Evolutionary conservation across 2,797 vertebrate species (phyloP).

Genomic region (Steatocranus sp.): DNA sequence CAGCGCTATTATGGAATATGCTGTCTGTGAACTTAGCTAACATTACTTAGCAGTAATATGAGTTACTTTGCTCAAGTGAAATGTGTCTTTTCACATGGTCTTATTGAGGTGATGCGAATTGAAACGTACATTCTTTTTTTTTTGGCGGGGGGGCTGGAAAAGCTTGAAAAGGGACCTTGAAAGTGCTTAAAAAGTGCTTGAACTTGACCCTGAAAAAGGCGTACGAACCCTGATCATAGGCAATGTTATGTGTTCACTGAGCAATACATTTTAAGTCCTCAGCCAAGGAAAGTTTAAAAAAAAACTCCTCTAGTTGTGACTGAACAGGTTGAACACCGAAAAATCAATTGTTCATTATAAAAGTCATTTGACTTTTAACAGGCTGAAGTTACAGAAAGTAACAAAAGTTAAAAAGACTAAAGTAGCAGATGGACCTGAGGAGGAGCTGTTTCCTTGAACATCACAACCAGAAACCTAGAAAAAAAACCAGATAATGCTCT

Average conservation of each 20-base stretch:
- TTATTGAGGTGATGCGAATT: too few relatives aligned
- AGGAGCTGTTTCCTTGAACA: conserved; percentile 25
- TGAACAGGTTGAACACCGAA: not conserved
- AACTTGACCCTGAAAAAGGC: too few relatives aligned
- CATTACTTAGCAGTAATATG: too few relatives aligned
- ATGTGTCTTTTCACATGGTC: too few relatives aligned
- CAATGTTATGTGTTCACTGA: not conserved
- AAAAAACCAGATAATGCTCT: not conserved
- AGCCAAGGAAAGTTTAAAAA: not conserved
- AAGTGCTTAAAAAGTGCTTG: too few relatives aligned
- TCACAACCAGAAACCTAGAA: not conserved
- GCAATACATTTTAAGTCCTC: not conserved
- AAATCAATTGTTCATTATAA: not conserved
- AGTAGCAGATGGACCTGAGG: conserved; percentile 18
- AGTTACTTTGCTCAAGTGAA: too few relatives aligned
- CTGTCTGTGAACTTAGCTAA: too few relatives aligned
- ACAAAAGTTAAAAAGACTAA: not conserved
- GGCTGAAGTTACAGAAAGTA: not conserved
- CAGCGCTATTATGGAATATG: too few relatives aligned
- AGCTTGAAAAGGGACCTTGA: too few relatives aligned
- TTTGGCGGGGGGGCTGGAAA: too few relatives aligned
- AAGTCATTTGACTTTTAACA: conserved; percentile 13
- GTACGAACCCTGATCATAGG: too few relatives aligned
- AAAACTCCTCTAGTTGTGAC: not conserved
- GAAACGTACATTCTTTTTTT: too few relatives aligned